These are phyloP conservation scores for Distichodus sexfasciatus DNA, from an alignment of 2,797 vertebrate species.

Conservation along the genomic window DNA sequence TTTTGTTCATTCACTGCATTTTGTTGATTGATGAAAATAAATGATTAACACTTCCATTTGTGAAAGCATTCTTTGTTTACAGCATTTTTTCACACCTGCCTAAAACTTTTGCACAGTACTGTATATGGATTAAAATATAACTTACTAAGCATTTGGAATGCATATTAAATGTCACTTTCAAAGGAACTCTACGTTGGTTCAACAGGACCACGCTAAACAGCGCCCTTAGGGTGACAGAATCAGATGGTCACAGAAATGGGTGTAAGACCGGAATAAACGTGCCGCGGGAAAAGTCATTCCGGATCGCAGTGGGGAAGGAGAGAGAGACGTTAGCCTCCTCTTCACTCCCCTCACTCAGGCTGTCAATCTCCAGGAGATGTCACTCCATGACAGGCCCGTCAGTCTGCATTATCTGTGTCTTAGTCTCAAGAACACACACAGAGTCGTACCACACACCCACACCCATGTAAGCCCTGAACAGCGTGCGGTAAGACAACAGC, in stretches of 20 bases:
- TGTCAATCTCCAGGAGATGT: slow-evolving; percentile 33
- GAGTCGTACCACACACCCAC: neutral
- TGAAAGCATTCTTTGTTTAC: too few relatives aligned
- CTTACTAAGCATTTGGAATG: too few relatives aligned
- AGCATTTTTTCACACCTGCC: too few relatives aligned
- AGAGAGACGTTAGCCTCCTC: slow-evolving; percentile 8
- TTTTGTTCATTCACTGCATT: too few relatives aligned
- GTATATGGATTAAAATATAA: too few relatives aligned
- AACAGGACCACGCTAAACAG: too few relatives aligned
- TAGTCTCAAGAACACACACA: slow-evolving; percentile 11
- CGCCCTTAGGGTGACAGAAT: neutral
- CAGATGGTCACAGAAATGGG: too few relatives aligned
- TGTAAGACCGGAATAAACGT: slow-evolving; percentile 18
- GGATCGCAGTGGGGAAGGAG: slow-evolving; percentile 17
- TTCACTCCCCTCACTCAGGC: slow-evolving; percentile 1
- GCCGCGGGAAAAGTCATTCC: slow-evolving; percentile 38
- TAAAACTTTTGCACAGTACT: too few relatives aligned
- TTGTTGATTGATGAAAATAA: too few relatives aligned
- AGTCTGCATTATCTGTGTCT: slow-evolving; percentile 24
- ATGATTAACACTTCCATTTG: too few relatives aligned
- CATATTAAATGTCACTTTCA: too few relatives aligned
- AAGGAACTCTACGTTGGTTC: too few relatives aligned
- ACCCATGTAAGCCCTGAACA: neutral
- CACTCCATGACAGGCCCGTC: slow-evolving; percentile 33
- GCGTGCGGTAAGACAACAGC: slow-evolving; percentile 3